Percentiles rank a stretch among this genome's conserved stretches.
Evolutionary conservation across 1,140 invertebrate genomes (phyloP).

Genomic region (Heterodera carotae): DNA sequence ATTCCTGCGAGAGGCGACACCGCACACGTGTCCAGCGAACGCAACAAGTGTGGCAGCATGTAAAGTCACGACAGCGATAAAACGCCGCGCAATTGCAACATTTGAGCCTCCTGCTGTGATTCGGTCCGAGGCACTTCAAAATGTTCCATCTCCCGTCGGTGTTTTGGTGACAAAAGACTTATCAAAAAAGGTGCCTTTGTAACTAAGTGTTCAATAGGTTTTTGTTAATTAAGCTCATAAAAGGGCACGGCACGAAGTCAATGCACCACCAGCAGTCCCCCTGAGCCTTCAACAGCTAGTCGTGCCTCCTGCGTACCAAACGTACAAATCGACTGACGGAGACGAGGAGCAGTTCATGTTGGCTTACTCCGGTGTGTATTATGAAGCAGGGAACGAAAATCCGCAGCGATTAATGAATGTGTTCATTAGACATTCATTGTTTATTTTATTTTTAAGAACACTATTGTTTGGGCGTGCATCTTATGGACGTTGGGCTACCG

Average conservation of each 20-base stretch:
- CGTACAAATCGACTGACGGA: neutral
- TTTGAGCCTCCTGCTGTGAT: neutral
- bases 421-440: too few species aligned
- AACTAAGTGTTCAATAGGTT: too few species aligned
- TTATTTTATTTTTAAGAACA: too few species aligned
- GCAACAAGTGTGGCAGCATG: conserved; percentile 6
- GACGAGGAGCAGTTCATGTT: neutral
- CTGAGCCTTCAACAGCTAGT: neutral
- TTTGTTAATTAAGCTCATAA: too few species aligned
- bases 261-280: neutral
- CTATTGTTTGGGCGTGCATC: too few species aligned
- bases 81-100: neutral
- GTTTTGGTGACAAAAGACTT: neutral
- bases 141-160: neutral
- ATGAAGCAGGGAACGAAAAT: neutral
- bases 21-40: conserved; percentile 13
- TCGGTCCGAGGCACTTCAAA: neutral
- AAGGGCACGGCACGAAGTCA: neutral
- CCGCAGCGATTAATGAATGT: neutral
- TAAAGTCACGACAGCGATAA: conserved; percentile 4
- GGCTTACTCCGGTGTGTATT: neutral
- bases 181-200: neutral
- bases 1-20: neutral
- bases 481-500: too few species aligned
- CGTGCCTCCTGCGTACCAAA: neutral